A percentile compares a stretch with the other conserved stretches of the same genome.
Conservation (phyloP, 2,888 invertebrate genomes). For the Syrista parreyssii region DNA sequence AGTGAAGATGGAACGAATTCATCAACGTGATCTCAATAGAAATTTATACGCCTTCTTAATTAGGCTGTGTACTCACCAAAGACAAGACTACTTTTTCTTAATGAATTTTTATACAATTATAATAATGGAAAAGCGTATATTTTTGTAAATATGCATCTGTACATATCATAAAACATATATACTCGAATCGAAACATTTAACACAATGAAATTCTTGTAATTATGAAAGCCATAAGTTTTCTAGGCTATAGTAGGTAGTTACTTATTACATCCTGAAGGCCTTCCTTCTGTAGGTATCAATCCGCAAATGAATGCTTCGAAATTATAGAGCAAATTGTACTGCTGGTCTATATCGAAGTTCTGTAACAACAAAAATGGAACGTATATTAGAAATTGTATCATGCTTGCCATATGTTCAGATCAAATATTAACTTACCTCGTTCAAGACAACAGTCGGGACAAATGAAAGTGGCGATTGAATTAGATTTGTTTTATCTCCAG, state of each 20-base stretch:
- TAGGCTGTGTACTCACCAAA: background rate
- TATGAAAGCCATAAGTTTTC: background rate
- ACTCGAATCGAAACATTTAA: background rate
- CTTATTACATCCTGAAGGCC: slow-evolving; percentile 21
- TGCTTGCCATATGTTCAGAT: background rate
- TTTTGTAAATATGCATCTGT: slow-evolving; percentile 54
- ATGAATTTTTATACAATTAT: background rate
- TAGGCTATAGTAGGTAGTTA: background rate
- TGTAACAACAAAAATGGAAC: background rate
- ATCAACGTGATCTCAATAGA: background rate
- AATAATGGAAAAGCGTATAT: slow-evolving; percentile 30
- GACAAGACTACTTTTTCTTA: background rate
- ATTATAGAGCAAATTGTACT: slow-evolving; percentile 13
- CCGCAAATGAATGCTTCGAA: slow-evolving; percentile 46
- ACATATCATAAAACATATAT: slow-evolving; percentile 36
- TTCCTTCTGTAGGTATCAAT: slow-evolving; percentile 30
- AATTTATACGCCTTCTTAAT: background rate
- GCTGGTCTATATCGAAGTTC: background rate
- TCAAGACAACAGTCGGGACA: slow-evolving; percentile 66
- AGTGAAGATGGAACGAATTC: background rate
- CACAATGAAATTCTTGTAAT: background rate
- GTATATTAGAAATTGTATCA: background rate
- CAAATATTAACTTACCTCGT: slow-evolving; percentile 53
- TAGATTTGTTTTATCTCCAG: slow-evolving; percentile 60
- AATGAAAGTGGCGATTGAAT: slow-evolving; percentile 54